Percentiles rank a stretch among this genome's conserved stretches.
phyloP scores from a whole-genome alignment of 2,888 invertebrate species.

The Crossocerus cetratus region DNA sequence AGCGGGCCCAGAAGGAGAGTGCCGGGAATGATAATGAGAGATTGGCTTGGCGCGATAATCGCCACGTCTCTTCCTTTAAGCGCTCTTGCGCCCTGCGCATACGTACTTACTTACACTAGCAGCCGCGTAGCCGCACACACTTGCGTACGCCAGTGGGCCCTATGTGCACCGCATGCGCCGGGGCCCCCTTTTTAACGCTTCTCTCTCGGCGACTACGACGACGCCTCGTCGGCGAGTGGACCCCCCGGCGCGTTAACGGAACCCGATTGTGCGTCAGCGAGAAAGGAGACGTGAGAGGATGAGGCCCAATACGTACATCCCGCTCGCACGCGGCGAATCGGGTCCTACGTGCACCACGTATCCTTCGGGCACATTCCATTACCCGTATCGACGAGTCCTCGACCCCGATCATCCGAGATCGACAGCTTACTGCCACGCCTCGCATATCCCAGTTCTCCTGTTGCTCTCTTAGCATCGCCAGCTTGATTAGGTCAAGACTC shows the following conservation, averaged over 20 bases:
- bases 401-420: slow-evolving; percentile 31
- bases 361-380: slow-evolving; percentile 36
- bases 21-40: slow-evolving; percentile 73
- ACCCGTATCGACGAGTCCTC: slow-evolving; percentile 35
- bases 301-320: slow-evolving; percentile 5
- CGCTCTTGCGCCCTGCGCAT: slow-evolving; percentile 48
- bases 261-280: slow-evolving; percentile 53
- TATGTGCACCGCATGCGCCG: neutral
- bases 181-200: slow-evolving; percentile 53
- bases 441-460: neutral
- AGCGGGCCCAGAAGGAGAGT: slow-evolving; percentile 59
- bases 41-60: slow-evolving; percentile 69
- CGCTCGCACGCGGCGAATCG: slow-evolving; percentile 5
- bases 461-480: slow-evolving; percentile 12
- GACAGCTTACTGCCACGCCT: slow-evolving; percentile 28
- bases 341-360: slow-evolving; percentile 12
- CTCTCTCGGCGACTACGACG: slow-evolving; percentile 50
- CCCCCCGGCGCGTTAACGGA: slow-evolving; percentile 70
- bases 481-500: too few species aligned
- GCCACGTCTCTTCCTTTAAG: slow-evolving; percentile 56
- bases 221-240: slow-evolving; percentile 66
- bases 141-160: slow-evolving; percentile 17
- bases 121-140: slow-evolving; percentile 5
- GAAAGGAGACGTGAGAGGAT: slow-evolving; percentile 26
- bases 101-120: slow-evolving; percentile 24